A percentile compares a stretch with the other conserved stretches of the same genome.
Evolutionary conservation across 2,888 invertebrate species (phyloP).

Genomic region (Drosophila crucigera): DNA sequence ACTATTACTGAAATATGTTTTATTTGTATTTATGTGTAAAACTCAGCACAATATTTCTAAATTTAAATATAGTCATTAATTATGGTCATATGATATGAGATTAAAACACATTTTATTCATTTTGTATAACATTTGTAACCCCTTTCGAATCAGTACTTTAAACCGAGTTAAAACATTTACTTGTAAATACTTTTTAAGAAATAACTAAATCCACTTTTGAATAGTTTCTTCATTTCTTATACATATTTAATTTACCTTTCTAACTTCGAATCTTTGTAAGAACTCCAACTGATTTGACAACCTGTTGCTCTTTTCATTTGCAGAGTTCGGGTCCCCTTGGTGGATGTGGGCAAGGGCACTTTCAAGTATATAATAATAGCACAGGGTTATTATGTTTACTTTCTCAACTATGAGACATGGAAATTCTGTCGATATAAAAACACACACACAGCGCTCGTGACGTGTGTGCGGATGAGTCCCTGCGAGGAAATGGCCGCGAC

Average conservation of each 20-base stretch:
- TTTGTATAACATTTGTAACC: neutral
- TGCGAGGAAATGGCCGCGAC: constrained; percentile 88
- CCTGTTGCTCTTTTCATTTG: constrained; percentile 28
- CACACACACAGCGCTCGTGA: constrained; percentile 83
- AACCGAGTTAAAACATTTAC: neutral
- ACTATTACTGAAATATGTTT: neutral
- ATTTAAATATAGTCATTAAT: neutral
- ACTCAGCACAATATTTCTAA: too few relatives aligned
- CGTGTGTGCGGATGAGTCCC: constrained; percentile 90
- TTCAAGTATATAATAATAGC: constrained; percentile 77
- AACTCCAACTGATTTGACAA: constrained; percentile 2
- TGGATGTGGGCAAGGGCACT: constrained; percentile 71
- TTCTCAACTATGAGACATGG: constrained; percentile 80
- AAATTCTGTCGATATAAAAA: constrained; percentile 60
- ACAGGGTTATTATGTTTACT: constrained; percentile 68
- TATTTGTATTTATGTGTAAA: neutral
- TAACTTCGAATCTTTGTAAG: neutral
- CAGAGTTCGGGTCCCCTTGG: constrained; percentile 61
- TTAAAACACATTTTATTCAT: neutral
- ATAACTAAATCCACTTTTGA: neutral
- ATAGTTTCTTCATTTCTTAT: neutral
- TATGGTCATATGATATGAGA: neutral
- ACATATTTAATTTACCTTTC: neutral
- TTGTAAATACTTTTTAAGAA: neutral
- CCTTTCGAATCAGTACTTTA: neutral